Evolutionary conservation across 2,113 vertebrate species (phyloP).

Genomic region (Hippolais icterina): DNA sequence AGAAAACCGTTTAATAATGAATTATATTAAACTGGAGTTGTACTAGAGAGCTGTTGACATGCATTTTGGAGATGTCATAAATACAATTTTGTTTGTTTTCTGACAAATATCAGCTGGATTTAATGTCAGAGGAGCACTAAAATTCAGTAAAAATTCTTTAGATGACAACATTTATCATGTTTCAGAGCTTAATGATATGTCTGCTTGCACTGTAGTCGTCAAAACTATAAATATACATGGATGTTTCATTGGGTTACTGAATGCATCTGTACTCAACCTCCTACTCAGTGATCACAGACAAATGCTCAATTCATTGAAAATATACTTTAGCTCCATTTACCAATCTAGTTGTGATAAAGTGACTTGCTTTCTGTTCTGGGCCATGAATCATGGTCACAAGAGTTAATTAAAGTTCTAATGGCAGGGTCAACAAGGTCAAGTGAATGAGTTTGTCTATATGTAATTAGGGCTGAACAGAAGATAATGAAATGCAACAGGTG

Average conservation of each 20-base stretch:
- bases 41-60: not conserved
- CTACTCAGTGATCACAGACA: not conserved
- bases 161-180: not conserved
- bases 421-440: slow-evolving; percentile 34
- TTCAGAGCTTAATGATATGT: not conserved
- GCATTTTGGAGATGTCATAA: not conserved
- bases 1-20: slow-evolving; percentile 1
- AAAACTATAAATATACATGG: slow-evolving; percentile 8
- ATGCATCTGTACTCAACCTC: not conserved
- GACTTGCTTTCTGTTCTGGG: slow-evolving; percentile 28
- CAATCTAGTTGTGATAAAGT: not conserved
- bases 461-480: not conserved
- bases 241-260: not conserved
- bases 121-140: not conserved
- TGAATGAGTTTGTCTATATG: slow-evolving; percentile 22
- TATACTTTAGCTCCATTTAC: not conserved
- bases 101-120: not conserved
- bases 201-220: not conserved
- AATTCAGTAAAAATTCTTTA: not conserved
- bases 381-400: not conserved
- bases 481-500: slow-evolving; percentile 45
- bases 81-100: not conserved
- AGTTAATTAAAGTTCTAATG: slow-evolving; percentile 50
- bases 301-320: slow-evolving; percentile 9
- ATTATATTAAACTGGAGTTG: not conserved